Percentiles rank a stretch among this genome's conserved stretches.
Conservation (phyloP, 2,888 invertebrate species). For the Hyposoter didymator region DNA sequence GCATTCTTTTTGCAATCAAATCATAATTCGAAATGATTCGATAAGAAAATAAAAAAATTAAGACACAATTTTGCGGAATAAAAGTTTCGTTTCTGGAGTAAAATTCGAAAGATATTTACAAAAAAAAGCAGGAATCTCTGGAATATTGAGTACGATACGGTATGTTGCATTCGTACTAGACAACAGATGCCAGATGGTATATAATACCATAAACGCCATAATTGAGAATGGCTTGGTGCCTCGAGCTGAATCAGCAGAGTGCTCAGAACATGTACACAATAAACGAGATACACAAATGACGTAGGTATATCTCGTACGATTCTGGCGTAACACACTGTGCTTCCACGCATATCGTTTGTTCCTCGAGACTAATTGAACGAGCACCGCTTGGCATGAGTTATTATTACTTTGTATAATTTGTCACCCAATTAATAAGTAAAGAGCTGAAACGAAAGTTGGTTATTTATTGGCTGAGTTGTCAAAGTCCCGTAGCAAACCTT, state of each 20-base stretch:
- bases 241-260: slow-evolving; percentile 57
- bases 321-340: slow-evolving; percentile 50
- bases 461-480: slow-evolving; percentile 82
- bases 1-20: background rate
- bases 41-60: too few relatives aligned
- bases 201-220: slow-evolving; percentile 51
- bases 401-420: slow-evolving; percentile 55
- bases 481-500: slow-evolving; percentile 71
- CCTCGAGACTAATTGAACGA: slow-evolving; percentile 62
- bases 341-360: slow-evolving; percentile 66
- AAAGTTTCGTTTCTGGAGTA: background rate
- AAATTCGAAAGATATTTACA: slow-evolving; percentile 29
- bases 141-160: slow-evolving; percentile 18
- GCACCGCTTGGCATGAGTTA: slow-evolving; percentile 68
- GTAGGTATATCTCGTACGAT: slow-evolving; percentile 34
- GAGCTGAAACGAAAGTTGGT: slow-evolving; percentile 46
- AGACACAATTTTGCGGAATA: background rate
- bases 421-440: slow-evolving; percentile 41
- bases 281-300: slow-evolving; percentile 14
- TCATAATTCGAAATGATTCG: background rate
- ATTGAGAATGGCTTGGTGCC: slow-evolving; percentile 52
- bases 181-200: slow-evolving; percentile 54
- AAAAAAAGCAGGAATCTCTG: slow-evolving; percentile 16
- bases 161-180: slow-evolving; percentile 41
- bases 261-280: slow-evolving; percentile 22